Conservation (phyloP, 2,888 invertebrate genomes). For the Hyppa rectilinea region DNA sequence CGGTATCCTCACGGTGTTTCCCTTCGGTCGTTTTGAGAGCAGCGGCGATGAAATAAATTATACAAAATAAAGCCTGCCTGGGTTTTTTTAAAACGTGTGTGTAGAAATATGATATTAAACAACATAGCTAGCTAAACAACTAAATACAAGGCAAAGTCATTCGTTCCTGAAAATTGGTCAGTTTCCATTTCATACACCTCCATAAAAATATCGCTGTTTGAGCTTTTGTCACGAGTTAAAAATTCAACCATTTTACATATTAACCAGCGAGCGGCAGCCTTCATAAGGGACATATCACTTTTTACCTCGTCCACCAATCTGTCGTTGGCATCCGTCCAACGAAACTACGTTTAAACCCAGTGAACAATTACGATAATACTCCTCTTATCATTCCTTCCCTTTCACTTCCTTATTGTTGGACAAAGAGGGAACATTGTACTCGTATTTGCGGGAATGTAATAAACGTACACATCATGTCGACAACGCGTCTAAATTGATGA, state of each 20-base stretch:
- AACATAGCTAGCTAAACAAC: not conserved
- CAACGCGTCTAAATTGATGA: conserved; percentile 45
- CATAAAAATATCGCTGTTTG: not conserved
- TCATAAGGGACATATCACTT: conserved; percentile 51
- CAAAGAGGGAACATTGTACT: conserved; percentile 37
- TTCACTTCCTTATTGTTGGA: conserved; percentile 33
- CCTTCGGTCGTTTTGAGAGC: no score
- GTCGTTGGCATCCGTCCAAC: conserved; percentile 63
- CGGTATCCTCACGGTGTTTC: no score
- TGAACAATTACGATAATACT: conserved; percentile 57
- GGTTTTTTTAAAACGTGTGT: no score
- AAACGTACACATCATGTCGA: conserved; percentile 41
- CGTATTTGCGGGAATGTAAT: conserved; percentile 41
- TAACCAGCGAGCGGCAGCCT: conserved; percentile 21
- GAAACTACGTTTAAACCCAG: conserved; percentile 42
- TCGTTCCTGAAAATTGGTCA: not conserved
- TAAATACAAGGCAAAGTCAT: not conserved
- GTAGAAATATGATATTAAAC: no score
- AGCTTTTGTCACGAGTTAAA: not conserved
- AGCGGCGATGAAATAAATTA: no score
- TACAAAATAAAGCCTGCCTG: no score
- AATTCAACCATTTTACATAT: conserved; percentile 45
- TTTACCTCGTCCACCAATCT: conserved; percentile 52
- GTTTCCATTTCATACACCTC: not conserved
- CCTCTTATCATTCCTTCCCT: conserved; percentile 38